Percentiles rank a stretch among this genome's conserved stretches.
phyloP scores from a whole-genome alignment of 2,113 vertebrate species.

The Poeciliopsis occidentalis region DNA sequence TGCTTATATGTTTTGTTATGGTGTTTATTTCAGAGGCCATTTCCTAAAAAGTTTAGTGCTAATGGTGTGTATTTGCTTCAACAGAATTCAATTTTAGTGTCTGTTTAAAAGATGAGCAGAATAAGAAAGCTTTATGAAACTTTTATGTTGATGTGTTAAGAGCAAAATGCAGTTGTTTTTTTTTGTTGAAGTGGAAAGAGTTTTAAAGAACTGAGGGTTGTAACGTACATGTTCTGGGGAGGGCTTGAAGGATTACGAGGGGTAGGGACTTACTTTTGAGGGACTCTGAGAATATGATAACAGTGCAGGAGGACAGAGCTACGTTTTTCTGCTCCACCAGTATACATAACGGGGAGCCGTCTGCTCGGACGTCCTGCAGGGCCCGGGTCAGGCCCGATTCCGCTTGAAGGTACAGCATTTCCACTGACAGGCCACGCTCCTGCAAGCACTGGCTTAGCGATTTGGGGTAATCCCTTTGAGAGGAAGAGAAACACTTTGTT shows the following conservation, averaged over 20 bases:
- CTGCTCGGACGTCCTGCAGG: constrained; percentile 83
- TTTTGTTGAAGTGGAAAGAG: too few species aligned
- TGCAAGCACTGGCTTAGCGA: constrained; percentile 81
- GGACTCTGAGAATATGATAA: constrained; percentile 84
- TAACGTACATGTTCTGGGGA: constrained; percentile 21
- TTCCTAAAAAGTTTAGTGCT: not conserved
- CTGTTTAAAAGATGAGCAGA: not conserved
- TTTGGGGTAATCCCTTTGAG: constrained; percentile 85
- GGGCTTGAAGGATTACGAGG: constrained; percentile 57
- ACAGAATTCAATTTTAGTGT: not conserved
- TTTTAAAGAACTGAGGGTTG: not conserved
- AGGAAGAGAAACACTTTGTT: constrained; percentile 82
- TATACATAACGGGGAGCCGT: constrained; percentile 84
- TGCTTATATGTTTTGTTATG: too few species aligned
- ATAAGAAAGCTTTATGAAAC: not conserved
- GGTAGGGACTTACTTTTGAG: constrained; percentile 85
- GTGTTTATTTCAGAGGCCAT: not conserved
- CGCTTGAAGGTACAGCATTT: constrained; percentile 82
- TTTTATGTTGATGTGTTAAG: too few species aligned
- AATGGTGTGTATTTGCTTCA: not conserved
- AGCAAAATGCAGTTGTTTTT: too few species aligned
- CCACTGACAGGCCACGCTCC: constrained; percentile 81
- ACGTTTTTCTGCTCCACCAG: constrained; percentile 83
- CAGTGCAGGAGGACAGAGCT: constrained; percentile 81
- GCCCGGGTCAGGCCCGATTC: constrained; percentile 78